Evolutionary conservation across 2,113 vertebrate genomes (phyloP).

Genomic region (Cryptotis parvus): DNA sequence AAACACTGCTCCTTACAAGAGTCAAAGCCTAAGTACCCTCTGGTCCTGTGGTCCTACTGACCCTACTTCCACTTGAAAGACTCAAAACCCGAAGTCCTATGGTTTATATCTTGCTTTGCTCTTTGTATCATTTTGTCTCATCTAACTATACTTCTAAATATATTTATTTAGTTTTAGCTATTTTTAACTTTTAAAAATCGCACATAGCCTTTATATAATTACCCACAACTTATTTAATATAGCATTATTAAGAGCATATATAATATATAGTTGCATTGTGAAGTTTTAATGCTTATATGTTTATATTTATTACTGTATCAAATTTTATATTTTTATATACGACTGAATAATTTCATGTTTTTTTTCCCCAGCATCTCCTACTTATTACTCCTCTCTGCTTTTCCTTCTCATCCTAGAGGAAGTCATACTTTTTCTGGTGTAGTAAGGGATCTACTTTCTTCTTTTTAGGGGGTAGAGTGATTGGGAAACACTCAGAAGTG

Average conservation of each 20-base stretch:
- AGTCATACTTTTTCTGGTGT: background rate
- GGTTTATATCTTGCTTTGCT: background rate
- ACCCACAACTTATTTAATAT: background rate
- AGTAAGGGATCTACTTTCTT: background rate
- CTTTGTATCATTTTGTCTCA: background rate
- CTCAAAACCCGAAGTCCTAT: background rate
- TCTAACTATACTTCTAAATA: conserved; percentile 5
- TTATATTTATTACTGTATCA: background rate
- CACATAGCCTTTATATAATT: background rate
- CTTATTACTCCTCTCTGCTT: background rate
- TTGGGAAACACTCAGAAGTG: no score
- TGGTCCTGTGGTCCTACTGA: background rate
- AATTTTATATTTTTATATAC: background rate
- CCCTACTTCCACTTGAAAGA: background rate
- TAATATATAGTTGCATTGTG: background rate
- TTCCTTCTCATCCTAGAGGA: background rate
- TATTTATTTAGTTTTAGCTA: conserved; percentile 1
- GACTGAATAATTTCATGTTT: background rate
- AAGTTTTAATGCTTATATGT: background rate
- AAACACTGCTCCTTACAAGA: background rate
- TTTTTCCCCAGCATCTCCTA: background rate
- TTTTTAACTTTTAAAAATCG: conserved; percentile 22
- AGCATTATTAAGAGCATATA: background rate
- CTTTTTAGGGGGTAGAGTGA: background rate
- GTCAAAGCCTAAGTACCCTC: background rate